Conservation (phyloP, 2,113 vertebrate species). For the Zosterops japonicus region DNA sequence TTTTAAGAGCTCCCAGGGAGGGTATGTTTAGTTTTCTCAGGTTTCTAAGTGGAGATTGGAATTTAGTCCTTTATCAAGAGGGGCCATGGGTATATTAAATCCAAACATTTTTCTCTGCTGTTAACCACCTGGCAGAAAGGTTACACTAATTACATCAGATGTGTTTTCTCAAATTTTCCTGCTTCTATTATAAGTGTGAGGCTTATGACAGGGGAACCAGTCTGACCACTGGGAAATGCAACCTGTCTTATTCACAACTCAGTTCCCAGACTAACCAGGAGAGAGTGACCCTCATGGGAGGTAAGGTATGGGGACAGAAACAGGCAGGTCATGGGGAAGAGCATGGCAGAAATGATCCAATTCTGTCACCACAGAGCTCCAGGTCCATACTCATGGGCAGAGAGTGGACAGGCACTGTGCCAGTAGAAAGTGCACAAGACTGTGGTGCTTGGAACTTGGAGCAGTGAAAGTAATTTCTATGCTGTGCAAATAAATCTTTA, state of each 20-base stretch:
- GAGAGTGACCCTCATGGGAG: background rate
- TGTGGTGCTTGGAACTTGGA: background rate
- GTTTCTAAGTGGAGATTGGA: constrained; percentile 58
- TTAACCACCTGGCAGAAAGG: constrained; percentile 56
- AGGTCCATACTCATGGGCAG: background rate
- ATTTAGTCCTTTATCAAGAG: constrained; percentile 54
- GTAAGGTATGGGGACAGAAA: background rate
- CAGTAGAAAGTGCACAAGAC: background rate
- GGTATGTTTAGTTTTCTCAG: constrained; percentile 51
- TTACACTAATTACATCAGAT: constrained; percentile 42
- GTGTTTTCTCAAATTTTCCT: constrained; percentile 53
- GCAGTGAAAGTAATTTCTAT: background rate
- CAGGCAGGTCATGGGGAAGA: background rate
- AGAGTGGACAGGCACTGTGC: background rate
- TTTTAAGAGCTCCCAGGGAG: constrained; percentile 24
- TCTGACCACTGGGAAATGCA: background rate
- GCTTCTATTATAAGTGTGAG: background rate
- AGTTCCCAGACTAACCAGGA: background rate
- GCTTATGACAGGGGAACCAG: background rate
- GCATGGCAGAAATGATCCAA: accelerated
- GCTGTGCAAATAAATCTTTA: background rate
- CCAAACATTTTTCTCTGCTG: constrained; percentile 39
- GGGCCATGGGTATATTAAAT: constrained; percentile 42
- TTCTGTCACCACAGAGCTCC: background rate
- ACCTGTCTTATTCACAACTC: background rate